Evolutionary conservation across 2,797 vertebrate species (phyloP).

Genomic region (Varecia variegata): DNA sequence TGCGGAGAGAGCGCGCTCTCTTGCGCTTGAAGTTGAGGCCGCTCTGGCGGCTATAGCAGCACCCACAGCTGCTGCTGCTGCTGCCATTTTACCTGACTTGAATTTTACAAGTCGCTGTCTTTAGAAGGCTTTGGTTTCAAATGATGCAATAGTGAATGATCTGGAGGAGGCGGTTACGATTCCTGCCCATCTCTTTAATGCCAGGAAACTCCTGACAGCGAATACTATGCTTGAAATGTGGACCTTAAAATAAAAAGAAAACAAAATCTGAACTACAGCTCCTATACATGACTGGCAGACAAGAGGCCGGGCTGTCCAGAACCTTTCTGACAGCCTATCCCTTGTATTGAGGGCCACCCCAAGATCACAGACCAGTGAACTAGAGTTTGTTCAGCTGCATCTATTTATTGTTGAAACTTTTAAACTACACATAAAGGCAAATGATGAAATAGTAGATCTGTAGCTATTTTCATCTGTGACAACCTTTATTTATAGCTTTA

Average conservation of each 20-base stretch:
- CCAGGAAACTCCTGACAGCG: background rate
- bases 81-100: constrained; percentile 69
- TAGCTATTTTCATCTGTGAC: constrained; percentile 13
- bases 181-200: background rate
- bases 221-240: background rate
- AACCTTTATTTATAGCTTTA: constrained; percentile 41
- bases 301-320: background rate
- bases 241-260: background rate
- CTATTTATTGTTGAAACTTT: constrained; percentile 12
- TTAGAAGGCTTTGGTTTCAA: constrained; percentile 46
- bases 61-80: background rate
- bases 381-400: background rate
- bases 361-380: background rate
- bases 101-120: constrained; percentile 25
- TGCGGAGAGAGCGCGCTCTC: background rate
- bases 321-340: background rate
- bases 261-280: background rate
- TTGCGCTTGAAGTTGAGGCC: background rate
- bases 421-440: background rate
- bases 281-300: background rate
- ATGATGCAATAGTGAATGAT: constrained; percentile 58
- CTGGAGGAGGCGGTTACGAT: constrained; percentile 35
- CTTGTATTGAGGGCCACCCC: background rate
- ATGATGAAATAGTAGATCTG: background rate
- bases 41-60: background rate